Conservation (phyloP, 2,797 vertebrate genomes). For the Alauda arvensis region DNA sequence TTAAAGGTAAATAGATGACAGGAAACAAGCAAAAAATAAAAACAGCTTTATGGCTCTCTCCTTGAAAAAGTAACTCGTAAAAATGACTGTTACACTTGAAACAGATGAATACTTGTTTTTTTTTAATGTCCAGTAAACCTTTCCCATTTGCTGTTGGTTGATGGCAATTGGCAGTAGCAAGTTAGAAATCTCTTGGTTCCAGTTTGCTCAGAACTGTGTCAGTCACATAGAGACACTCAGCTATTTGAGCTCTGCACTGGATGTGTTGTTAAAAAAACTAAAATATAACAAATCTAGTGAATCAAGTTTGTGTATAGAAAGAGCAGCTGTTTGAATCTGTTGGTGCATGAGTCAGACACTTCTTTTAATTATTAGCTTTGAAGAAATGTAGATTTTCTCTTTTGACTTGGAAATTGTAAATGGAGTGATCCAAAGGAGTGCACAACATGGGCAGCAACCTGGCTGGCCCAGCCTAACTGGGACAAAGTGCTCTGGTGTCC, state of each 20-base stretch:
- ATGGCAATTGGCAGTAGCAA: not conserved
- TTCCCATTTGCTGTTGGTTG: not conserved
- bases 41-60: not conserved
- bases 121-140: not conserved
- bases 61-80: not conserved
- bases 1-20: not conserved
- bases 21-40: not conserved
- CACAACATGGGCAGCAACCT: not conserved
- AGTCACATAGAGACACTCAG: not conserved
- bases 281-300: not conserved
- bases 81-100: not conserved
- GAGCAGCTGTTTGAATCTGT: conserved; percentile 12
- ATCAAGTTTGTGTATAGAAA: not conserved
- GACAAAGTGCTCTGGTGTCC: not conserved
- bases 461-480: not conserved
- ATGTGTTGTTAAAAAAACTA: not conserved
- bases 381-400: not conserved
- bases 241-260: not conserved
- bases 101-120: not conserved
- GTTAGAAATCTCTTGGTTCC: not conserved
- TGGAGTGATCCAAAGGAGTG: not conserved
- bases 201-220: not conserved
- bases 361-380: conserved; percentile 11
- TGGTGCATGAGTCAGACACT: not conserved
- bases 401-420: not conserved